Evolutionary conservation across 1,140 invertebrate species (phyloP).

Genomic region (Eubasilissa regina): DNA sequence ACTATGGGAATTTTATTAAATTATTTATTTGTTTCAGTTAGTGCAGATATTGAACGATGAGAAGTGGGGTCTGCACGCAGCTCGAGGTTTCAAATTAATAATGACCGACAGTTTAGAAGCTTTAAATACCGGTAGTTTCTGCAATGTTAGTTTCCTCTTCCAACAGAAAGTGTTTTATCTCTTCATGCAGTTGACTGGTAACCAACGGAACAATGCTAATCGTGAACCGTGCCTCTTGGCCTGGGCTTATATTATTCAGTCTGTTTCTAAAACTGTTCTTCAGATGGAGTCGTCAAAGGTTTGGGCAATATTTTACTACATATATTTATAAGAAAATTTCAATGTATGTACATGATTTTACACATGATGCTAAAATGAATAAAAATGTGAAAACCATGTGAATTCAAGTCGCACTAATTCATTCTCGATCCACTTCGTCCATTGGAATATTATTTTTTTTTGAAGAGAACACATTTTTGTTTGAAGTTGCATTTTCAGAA

Average conservation of each 20-base stretch:
- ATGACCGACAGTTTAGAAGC: conserved; percentile 66
- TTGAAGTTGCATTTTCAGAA: too few relatives aligned
- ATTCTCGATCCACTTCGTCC: too few relatives aligned
- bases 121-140: conserved; percentile 66
- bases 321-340: too few relatives aligned
- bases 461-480: too few relatives aligned
- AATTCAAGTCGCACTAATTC: too few relatives aligned
- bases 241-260: conserved; percentile 76
- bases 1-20: not conserved
- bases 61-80: conserved; percentile 63
- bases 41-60: conserved; percentile 63
- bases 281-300: conserved; percentile 77
- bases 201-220: conserved; percentile 65
- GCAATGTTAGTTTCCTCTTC: conserved; percentile 71
- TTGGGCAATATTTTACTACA: not conserved
- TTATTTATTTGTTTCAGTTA: conserved; percentile 65
- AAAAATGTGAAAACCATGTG: too few relatives aligned
- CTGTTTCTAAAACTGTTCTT: conserved; percentile 75
- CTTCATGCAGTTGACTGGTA: conserved; percentile 69
- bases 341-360: too few relatives aligned
- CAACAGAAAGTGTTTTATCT: conserved; percentile 78
- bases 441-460: too few relatives aligned
- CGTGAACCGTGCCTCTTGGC: conserved; percentile 74
- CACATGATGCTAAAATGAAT: too few relatives aligned
- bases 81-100: conserved; percentile 68